Evolutionary conservation across 2,113 vertebrate genomes (phyloP).

Genomic region (Myrmecobius fasciatus): DNA sequence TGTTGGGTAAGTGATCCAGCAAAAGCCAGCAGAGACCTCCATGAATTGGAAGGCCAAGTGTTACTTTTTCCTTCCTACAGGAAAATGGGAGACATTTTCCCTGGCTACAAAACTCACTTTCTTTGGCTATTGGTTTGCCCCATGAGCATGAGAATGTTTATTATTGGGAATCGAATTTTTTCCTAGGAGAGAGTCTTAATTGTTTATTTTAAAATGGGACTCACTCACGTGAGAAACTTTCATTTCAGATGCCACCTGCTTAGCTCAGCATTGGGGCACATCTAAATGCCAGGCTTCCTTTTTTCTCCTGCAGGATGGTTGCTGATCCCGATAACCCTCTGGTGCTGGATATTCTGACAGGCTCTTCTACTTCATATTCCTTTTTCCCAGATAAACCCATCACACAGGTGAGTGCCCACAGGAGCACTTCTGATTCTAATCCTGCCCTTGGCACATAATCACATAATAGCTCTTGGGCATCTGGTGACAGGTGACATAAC

Average conservation of each 20-base stretch:
- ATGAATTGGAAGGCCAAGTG: background rate
- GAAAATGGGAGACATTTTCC: background rate
- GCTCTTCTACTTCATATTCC: slow-evolving; percentile 96
- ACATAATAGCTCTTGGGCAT: background rate
- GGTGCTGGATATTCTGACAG: slow-evolving; percentile 97
- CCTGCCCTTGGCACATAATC: background rate
- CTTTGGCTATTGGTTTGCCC: background rate
- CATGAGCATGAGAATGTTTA: background rate
- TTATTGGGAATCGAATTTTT: background rate
- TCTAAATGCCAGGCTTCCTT: rapidly evolving
- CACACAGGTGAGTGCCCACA: slow-evolving; percentile 88
- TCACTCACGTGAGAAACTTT: too few species aligned
- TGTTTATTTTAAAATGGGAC: background rate
- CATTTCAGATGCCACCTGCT: background rate
- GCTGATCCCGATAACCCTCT: slow-evolving; percentile 97
- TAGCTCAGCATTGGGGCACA: background rate
- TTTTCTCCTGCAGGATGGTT: slow-evolving; percentile 89
- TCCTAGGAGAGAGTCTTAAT: background rate
- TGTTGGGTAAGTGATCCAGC: slow-evolving; percentile 90
- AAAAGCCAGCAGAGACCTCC: background rate
- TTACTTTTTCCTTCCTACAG: background rate
- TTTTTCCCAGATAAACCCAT: slow-evolving; percentile 97
- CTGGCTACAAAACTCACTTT: background rate
- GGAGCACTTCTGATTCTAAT: background rate
- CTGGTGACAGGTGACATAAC: background rate